These are phyloP conservation scores for Clarias laeviceps DNA, from an alignment of 2,797 vertebrate species.

Conservation along the genomic window DNA sequence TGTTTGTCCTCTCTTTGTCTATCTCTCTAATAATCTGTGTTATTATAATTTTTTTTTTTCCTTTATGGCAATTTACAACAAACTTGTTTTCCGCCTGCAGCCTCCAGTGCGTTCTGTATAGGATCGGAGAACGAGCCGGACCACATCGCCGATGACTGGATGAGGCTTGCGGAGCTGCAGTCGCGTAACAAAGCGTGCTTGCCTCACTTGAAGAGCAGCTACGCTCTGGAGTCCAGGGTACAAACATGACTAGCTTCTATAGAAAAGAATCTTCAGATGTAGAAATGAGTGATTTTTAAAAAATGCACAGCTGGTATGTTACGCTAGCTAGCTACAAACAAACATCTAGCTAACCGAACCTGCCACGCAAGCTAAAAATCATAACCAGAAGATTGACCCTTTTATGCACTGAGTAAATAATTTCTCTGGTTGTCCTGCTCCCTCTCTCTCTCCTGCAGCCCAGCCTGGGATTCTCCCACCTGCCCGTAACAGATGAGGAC, in stretches of 20 bases:
- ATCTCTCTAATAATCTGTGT: neutral
- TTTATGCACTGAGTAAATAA: neutral
- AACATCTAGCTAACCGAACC: neutral
- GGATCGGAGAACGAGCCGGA: slow-evolving; percentile 88
- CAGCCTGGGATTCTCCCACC: slow-evolving; percentile 48
- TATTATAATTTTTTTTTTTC: too few species aligned
- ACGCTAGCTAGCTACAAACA: neutral
- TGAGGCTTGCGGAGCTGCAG: slow-evolving; percentile 90
- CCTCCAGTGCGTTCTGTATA: slow-evolving; percentile 70
- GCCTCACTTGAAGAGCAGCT: slow-evolving; percentile 92
- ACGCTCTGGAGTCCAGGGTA: slow-evolving; percentile 88
- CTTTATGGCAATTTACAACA: neutral
- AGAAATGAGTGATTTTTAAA: neutral
- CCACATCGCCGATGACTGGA: slow-evolving; percentile 81
- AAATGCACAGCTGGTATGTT: neutral
- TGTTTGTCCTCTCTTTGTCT: neutral
- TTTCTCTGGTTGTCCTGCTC: slow-evolving; percentile 65
- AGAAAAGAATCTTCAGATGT: too few species aligned
- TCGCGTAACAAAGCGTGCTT: slow-evolving; percentile 84
- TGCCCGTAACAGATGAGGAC: slow-evolving; percentile 85
- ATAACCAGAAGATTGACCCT: too few species aligned
- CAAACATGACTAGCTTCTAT: neutral
- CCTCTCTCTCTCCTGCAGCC: slow-evolving; percentile 60
- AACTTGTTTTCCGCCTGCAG: slow-evolving; percentile 52
- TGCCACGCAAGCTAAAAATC: neutral